Conservation (phyloP, 2,113 vertebrate genomes). For the Cololabis saira region DNA sequence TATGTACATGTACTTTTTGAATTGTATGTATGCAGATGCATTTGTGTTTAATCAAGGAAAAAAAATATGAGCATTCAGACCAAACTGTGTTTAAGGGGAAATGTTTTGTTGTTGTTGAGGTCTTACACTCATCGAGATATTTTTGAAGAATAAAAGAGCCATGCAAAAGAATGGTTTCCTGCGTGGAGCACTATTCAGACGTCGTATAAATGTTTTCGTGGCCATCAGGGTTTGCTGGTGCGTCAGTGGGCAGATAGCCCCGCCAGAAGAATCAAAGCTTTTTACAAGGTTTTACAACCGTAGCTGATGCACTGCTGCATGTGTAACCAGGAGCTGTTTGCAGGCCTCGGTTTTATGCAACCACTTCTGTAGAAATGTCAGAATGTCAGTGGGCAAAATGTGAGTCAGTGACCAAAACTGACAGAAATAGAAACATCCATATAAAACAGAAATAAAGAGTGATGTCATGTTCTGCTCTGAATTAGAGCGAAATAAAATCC, state of each 20-base stretch:
- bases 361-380: conserved; percentile 31
- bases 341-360: conserved; percentile 24
- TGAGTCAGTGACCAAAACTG: conserved; percentile 29
- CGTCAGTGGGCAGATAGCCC: conserved; percentile 8
- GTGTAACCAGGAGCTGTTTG: conserved; percentile 15
- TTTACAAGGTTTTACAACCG: conserved; percentile 22
- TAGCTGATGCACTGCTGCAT: conserved; percentile 20
- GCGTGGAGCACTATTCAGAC: conserved; percentile 12
- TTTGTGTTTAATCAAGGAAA: conserved; percentile 73
- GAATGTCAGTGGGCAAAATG: conserved; percentile 14
- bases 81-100: conserved; percentile 68
- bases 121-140: conserved; percentile 65
- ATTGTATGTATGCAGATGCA: conserved; percentile 77
- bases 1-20: conserved; percentile 76
- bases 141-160: conserved; percentile 78
- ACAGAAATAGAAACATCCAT: conserved; percentile 27
- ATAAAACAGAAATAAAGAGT: conserved; percentile 13
- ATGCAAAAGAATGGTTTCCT: conserved; percentile 46
- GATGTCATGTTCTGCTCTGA: background rate
- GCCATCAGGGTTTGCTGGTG: conserved; percentile 6
- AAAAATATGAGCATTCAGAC: conserved; percentile 64
- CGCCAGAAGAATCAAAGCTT: conserved; percentile 1
- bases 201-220: conserved; percentile 11
- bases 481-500: conserved; percentile 9
- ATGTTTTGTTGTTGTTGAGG: conserved; percentile 74